Base-by-base conservation (phyloP, 2,797 vertebrate species). In the Manis javanica region DNA sequence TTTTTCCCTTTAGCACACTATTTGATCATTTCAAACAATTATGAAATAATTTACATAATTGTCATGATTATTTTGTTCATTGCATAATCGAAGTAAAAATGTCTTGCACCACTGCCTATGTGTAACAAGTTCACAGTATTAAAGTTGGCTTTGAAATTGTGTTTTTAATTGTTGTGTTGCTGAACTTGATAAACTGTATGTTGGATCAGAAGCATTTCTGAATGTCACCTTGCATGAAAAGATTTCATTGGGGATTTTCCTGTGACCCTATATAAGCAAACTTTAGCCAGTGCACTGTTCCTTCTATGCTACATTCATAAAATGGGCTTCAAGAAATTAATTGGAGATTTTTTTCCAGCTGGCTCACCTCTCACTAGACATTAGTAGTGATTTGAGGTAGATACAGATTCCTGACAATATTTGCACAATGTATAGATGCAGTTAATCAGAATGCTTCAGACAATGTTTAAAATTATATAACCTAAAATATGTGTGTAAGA, bases 151-250 rank as follows among this genome's bases (percentile, higher is more conserved):
- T 68, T 74, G 11, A 69, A 63, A 78, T 83, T 64, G 49, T 1
- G 3, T 37, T 81, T 90, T 69, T 84, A 79, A 95, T 77, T 59
- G 10, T 63, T 91, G 26, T 88, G 6, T 66, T 91, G 23, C 37
- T 89, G 18, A 13, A 68, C 46, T 86, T 94, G 49, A 71, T 61
- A 83, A 64, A 59, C 4, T 69, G 2, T 24, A 11, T 74, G 49
- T 42, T 69, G 55, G 5, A 72, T 87, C 34, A 95, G 42, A 90
- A 78, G 39, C 13, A 87, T 29, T 93, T 91, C 39, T 63, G 69
- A 97, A 94, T 57, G 69, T 90, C 79, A 90, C 51, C 61, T 91
- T 95, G 34, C 24, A 46, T 51, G 9, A 34, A 59, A 3, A 46
- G 19, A 12, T 59, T 63, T 95, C 51, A 69, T 37, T 19, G 84